phyloP scores from a whole-genome alignment of 2,797 vertebrate species.

The Manis pentadactyla region DNA sequence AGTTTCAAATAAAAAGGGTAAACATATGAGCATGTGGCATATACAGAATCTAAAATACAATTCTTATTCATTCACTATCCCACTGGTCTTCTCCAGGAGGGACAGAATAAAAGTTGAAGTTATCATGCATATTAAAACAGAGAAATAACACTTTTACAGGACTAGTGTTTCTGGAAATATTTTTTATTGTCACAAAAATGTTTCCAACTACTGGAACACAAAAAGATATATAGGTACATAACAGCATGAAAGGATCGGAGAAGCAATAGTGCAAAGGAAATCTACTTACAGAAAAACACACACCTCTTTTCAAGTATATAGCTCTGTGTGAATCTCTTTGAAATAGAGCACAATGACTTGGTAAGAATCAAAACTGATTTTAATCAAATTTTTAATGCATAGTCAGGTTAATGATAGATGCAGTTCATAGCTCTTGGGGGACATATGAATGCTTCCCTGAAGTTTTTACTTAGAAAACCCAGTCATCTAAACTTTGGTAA shows the following conservation, averaged over 20 bases:
- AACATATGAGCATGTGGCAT: background rate
- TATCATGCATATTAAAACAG: slow-evolving; percentile 52
- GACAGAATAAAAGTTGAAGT: slow-evolving; percentile 65
- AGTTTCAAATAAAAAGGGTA: slow-evolving; percentile 16
- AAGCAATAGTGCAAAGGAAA: slow-evolving; percentile 21
- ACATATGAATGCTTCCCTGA: background rate
- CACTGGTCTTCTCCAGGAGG: slow-evolving; percentile 26
- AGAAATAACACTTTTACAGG: slow-evolving; percentile 57
- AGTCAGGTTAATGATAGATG: background rate
- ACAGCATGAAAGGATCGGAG: background rate
- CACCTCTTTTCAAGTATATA: background rate
- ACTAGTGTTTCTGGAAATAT: slow-evolving; percentile 36
- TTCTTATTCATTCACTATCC: slow-evolving; percentile 64
- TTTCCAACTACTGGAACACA: slow-evolving; percentile 64
- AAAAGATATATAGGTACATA: slow-evolving; percentile 1
- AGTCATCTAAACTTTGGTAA: slow-evolving; percentile 11
- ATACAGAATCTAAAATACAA: background rate
- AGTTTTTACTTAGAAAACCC: background rate
- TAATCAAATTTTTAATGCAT: background rate
- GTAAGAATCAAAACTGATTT: slow-evolving; percentile 45
- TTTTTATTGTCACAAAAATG: slow-evolving; percentile 41
- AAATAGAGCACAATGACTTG: background rate
- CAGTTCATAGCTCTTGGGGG: background rate
- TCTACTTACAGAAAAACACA: slow-evolving; percentile 9
- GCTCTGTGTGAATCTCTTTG: background rate